These are phyloP conservation scores for Bruchidius siliquastri DNA, from an alignment of 2,888 invertebrate genomes.

Conservation along the genomic window DNA sequence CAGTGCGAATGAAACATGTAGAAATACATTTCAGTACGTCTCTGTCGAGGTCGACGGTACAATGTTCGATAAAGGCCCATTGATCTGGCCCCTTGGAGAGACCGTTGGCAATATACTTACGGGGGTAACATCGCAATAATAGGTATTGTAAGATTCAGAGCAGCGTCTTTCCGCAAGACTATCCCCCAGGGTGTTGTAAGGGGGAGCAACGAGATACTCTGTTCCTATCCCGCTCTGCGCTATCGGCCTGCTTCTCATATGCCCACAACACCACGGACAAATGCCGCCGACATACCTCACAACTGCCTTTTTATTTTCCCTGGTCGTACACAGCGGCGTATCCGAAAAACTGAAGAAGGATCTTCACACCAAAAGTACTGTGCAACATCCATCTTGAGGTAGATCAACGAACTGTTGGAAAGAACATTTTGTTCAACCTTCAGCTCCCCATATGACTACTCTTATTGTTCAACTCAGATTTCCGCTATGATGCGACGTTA, in stretches of 20 bases:
- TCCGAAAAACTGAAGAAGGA: not conserved
- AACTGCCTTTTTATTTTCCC: not conserved
- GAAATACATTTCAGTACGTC: not conserved
- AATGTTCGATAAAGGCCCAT: not conserved
- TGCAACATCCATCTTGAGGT: too few relatives aligned
- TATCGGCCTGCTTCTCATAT: not conserved
- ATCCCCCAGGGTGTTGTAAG: conserved; percentile 13
- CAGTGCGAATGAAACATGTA: too few relatives aligned
- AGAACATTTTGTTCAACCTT: too few relatives aligned
- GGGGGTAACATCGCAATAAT: conserved; percentile 35
- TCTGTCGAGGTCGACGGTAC: not conserved
- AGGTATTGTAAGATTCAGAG: conserved; percentile 41
- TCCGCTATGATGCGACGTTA: too few relatives aligned
- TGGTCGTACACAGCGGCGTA: not conserved
- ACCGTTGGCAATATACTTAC: conserved; percentile 1
- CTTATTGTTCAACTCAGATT: too few relatives aligned
- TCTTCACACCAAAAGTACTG: too few relatives aligned
- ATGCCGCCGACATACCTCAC: not conserved
- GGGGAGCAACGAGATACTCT: not conserved
- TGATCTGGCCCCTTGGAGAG: not conserved
- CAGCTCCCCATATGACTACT: too few relatives aligned
- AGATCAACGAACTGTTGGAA: too few relatives aligned
- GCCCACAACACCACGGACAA: not conserved
- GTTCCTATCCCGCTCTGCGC: not conserved
- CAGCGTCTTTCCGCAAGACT: conserved; percentile 3